These are phyloP conservation scores for Aphidius gifuensis DNA, from an alignment of 1,140 invertebrate species.

Conservation along the genomic window DNA sequence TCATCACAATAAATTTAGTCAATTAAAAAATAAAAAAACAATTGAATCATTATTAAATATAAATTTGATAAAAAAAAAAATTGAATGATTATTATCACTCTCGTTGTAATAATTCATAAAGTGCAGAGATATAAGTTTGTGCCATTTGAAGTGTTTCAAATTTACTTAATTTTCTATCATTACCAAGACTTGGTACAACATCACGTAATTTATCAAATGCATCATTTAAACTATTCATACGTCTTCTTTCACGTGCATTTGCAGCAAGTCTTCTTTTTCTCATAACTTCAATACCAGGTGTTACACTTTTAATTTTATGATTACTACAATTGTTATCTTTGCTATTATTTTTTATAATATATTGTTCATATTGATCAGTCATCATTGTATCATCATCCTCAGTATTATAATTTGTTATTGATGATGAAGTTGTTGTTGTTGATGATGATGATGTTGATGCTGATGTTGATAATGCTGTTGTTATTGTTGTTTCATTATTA, in stretches of 20 bases:
- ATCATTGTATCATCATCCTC: too few relatives aligned
- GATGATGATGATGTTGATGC: too few relatives aligned
- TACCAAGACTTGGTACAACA: constrained; percentile 68
- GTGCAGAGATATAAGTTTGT: constrained; percentile 71
- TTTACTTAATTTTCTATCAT: constrained; percentile 75
- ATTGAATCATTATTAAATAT: not conserved
- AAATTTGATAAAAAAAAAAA: constrained; percentile 1
- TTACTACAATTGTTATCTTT: constrained; percentile 38
- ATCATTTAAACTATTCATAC: constrained; percentile 81
- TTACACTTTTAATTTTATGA: constrained; percentile 47
- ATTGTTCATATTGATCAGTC: too few relatives aligned
- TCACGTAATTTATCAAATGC: constrained; percentile 74
- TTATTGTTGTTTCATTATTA: constrained; percentile 5
- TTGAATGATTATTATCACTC: constrained; percentile 30
- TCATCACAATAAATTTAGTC: too few relatives aligned
- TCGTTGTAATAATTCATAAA: constrained; percentile 59
- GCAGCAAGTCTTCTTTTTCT: constrained; percentile 66
- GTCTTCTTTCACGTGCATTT: constrained; percentile 73
- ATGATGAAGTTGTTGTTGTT: too few relatives aligned
- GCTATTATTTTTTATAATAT: too few relatives aligned
- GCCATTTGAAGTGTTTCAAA: constrained; percentile 83
- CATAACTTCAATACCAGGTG: constrained; percentile 57
- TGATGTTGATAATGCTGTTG: constrained; percentile 3
- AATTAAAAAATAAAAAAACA: constrained; percentile 8
- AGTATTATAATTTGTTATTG: too few relatives aligned